These are phyloP conservation scores for Apantesis nais DNA, from an alignment of 2,888 invertebrate species.

Conservation along the genomic window DNA sequence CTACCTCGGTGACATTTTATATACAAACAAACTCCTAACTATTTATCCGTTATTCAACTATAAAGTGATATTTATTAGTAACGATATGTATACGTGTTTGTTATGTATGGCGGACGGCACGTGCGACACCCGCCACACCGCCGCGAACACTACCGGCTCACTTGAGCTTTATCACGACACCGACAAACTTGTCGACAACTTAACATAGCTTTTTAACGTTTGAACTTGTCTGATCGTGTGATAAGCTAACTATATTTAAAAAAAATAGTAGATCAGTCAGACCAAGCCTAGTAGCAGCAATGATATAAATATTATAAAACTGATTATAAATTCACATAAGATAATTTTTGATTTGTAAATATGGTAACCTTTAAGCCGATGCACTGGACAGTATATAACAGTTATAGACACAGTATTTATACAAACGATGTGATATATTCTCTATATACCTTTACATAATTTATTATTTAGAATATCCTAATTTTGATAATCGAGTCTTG, in stretches of 20 bases:
- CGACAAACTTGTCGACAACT: slow-evolving; percentile 1
- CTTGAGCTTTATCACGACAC: slow-evolving; percentile 4
- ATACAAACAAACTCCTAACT: not conserved
- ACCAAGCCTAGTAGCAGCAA: too few relatives aligned
- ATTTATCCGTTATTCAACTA: not conserved
- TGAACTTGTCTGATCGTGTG: not conserved
- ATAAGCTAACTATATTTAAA: not conserved
- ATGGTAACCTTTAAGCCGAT: too few relatives aligned
- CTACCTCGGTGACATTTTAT: not conserved
- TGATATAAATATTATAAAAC: too few relatives aligned
- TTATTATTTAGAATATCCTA: too few relatives aligned
- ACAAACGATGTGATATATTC: too few relatives aligned
- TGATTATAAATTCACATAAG: too few relatives aligned
- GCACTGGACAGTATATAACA: too few relatives aligned
- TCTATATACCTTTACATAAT: too few relatives aligned
- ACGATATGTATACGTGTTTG: slow-evolving; percentile 38
- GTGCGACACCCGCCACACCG: slow-evolving; percentile 50
- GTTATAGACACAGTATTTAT: too few relatives aligned
- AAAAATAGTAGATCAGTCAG: too few relatives aligned
- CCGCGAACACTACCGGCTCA: slow-evolving; percentile 47
- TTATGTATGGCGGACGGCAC: slow-evolving; percentile 46
- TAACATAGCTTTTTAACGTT: slow-evolving; percentile 8
- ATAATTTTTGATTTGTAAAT: too few relatives aligned
- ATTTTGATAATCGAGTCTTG: too few relatives aligned
- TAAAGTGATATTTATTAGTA: slow-evolving; percentile 5